Evolutionary conservation across 2,888 invertebrate species (phyloP).

Genomic region (Steinernema carpocapsae): DNA sequence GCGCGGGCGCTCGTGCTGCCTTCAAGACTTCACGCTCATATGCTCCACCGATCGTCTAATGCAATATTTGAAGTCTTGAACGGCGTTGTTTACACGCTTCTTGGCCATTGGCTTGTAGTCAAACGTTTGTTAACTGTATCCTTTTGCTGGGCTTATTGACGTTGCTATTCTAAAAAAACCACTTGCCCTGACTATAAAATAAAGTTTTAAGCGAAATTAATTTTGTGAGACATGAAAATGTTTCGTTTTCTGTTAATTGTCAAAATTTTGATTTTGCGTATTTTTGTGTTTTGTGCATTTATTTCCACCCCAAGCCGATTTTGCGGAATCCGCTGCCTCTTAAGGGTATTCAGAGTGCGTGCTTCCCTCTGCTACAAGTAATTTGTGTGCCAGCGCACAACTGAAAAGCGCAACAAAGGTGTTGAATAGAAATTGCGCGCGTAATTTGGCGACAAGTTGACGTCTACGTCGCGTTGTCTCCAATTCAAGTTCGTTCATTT

Average conservation of each 20-base stretch:
- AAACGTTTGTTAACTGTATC: too few relatives aligned
- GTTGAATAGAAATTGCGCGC: conserved; percentile 31
- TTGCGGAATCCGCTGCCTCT: too few relatives aligned
- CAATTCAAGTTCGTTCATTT: conserved; percentile 12
- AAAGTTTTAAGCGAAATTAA: too few relatives aligned
- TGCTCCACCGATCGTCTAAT: conserved; percentile 27
- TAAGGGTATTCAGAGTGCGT: too few relatives aligned
- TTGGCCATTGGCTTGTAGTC: too few relatives aligned
- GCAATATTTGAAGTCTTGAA: not conserved
- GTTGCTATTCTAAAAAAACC: too few relatives aligned
- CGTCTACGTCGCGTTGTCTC: not conserved
- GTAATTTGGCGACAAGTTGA: conserved; percentile 32
- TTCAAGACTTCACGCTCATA: conserved; percentile 23
- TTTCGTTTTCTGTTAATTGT: not conserved
- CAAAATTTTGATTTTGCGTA: not conserved
- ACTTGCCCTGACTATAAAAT: too few relatives aligned
- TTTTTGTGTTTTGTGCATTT: too few relatives aligned
- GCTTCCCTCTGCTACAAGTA: not conserved
- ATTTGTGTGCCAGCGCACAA: not conserved
- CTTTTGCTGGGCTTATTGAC: too few relatives aligned
- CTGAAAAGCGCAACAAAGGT: conserved; percentile 20
- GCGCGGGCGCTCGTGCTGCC: conserved; percentile 2
- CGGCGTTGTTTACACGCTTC: conserved; percentile 3
- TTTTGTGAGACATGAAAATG: too few relatives aligned
- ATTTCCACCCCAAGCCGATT: too few relatives aligned